A percentile compares a stretch with the other conserved stretches of the same genome.
These are phyloP conservation scores for Tenthredo distinguenda DNA, from an alignment of 2,888 invertebrate species.

Conservation along the genomic window DNA sequence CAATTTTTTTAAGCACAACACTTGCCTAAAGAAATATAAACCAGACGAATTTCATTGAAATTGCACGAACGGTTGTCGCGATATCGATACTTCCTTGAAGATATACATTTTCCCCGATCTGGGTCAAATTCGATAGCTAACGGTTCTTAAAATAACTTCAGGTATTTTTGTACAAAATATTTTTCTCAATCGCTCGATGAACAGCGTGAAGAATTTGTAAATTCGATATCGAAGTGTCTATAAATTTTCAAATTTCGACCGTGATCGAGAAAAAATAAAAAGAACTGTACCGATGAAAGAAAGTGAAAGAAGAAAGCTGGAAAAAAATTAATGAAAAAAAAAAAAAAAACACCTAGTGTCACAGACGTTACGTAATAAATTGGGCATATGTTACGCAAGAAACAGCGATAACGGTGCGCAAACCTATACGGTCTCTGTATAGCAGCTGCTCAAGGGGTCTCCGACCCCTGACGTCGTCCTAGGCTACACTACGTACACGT, in stretches of 20 bases:
- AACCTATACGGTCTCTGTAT: conserved; percentile 45
- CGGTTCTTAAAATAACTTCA: too few relatives aligned
- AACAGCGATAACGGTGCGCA: conserved; percentile 60
- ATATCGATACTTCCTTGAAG: too few relatives aligned
- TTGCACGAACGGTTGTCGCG: too few relatives aligned
- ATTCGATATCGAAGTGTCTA: neutral
- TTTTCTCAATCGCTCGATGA: too few relatives aligned
- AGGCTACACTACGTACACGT: conserved; percentile 37
- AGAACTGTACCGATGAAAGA: neutral
- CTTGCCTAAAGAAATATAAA: too few relatives aligned
- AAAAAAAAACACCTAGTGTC: conserved; percentile 35
- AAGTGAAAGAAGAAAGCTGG: neutral
- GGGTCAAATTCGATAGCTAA: too few relatives aligned
- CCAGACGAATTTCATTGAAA: too few relatives aligned
- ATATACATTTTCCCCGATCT: too few relatives aligned
- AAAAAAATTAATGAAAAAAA: neutral
- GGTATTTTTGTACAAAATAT: too few relatives aligned
- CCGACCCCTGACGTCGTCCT: conserved; percentile 64
- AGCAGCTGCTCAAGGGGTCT: conserved; percentile 71
- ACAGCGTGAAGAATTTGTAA: neutral
- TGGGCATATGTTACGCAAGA: conserved; percentile 54
- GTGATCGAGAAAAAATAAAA: neutral
- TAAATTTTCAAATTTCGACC: neutral
- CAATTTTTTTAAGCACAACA: too few relatives aligned
- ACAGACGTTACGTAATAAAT: conserved; percentile 51